Base-by-base conservation (phyloP, 2,888 invertebrate genomes). In the Microctonus hyperodae region DNA sequence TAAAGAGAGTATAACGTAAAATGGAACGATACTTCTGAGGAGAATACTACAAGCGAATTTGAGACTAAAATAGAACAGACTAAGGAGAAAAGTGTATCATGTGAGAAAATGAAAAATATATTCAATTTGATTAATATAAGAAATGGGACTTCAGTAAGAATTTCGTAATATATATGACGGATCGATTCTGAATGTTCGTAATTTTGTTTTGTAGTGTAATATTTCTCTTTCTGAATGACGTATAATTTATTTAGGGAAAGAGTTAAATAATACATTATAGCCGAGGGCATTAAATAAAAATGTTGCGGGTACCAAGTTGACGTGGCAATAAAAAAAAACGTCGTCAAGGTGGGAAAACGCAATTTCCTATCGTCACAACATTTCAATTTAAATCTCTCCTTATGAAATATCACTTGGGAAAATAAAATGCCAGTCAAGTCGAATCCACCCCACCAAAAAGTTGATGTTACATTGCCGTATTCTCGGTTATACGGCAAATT, bases 371-470 rank as follows among this genome's bases (percentile, higher is more conserved):
- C 25, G 28, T 28, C 55, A n/a, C 25, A 61, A 55, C 55, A 16
- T 66, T 66, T 50, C 57, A 56, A 62, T 62, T 61, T 57, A 62
- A 66, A 66, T 66, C 56, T 37, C 48, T 66, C 11, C 66, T 61
- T 60, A 60, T 65, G 55, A 62, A 65, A 60, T 44, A 65, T 60
- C 59, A 60, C 55, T 53, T 31, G 37, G 62, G 66, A 23, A 66
- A 62, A 66, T 66, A 61, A 66, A 66, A 66, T 66, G 66, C 62
- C 62, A 62, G 61, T 66, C 66, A 66, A 50, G 59, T 16, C 59
- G 57, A 48, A 28, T 60, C 25, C 22, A 40, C 65, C 44, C 55
- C 25, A 57, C 9, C 7, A 20, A 50, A 20, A 37, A 23, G 44
- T 28, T 59, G 25, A 16, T 22, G 59, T 37, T 55, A 16, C 56